phyloP scores from a whole-genome alignment of 2,797 vertebrate species.

The Mus caroli region DNA sequence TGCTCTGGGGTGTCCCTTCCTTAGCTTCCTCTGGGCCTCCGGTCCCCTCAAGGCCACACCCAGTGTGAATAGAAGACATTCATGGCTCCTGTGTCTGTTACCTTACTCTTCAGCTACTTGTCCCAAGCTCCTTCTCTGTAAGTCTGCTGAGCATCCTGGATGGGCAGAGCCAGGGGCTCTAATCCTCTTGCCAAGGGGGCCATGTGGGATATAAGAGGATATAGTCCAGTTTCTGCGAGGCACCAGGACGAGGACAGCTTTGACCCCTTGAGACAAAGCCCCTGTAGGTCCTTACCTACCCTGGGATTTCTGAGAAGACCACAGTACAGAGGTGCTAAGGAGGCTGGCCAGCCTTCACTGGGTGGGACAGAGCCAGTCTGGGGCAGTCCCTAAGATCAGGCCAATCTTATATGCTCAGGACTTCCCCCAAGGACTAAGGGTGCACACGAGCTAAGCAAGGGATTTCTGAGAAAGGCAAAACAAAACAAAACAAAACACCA shows the following conservation, averaged over 20 bases:
- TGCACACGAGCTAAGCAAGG: neutral
- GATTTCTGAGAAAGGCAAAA: neutral
- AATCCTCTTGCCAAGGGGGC: constrained; percentile 38
- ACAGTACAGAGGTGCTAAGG: neutral
- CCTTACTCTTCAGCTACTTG: neutral
- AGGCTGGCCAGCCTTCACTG: neutral
- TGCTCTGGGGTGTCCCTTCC: neutral
- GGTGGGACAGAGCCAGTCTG: neutral
- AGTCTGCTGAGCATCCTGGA: neutral
- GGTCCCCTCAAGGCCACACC: fast-evolving
- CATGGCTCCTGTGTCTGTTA: neutral
- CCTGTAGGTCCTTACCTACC: neutral
- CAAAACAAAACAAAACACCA: neutral
- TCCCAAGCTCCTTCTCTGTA: neutral
- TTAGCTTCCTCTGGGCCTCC: neutral
- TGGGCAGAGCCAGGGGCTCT: neutral
- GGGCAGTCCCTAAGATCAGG: neutral
- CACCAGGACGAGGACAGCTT: fast-evolving
- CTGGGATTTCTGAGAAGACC: neutral
- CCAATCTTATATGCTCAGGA: neutral
- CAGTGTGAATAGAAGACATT: neutral
- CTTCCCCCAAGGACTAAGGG: neutral
- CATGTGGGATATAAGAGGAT: fast-evolving
- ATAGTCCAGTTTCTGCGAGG: neutral
- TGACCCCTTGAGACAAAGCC: neutral